Conservation (phyloP, 2,113 vertebrate genomes). For the Thunnus maccoyii region DNA sequence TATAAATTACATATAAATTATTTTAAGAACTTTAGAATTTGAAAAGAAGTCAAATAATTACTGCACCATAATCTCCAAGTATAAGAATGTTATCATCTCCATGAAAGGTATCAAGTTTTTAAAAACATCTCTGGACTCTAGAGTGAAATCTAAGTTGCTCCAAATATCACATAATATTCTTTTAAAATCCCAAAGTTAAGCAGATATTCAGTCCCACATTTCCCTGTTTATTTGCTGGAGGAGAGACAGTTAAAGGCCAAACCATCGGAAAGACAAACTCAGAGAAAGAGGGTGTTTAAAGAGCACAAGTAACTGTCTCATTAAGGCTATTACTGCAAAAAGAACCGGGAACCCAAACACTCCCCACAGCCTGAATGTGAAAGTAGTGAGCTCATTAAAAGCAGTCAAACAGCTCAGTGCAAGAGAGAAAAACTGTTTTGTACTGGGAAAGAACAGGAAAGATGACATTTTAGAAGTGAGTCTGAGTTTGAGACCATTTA, state of each 20-base stretch:
- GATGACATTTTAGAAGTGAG: slow-evolving; percentile 41
- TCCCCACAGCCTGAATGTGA: slow-evolving; percentile 32
- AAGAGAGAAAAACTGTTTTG: slow-evolving; percentile 17
- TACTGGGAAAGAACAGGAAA: not conserved
- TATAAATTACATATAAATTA: not conserved
- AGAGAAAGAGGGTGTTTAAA: slow-evolving; percentile 27
- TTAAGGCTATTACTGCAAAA: slow-evolving; percentile 56
- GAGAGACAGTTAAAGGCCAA: slow-evolving; percentile 6
- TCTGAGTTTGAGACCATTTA: slow-evolving; percentile 16
- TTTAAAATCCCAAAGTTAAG: not conserved
- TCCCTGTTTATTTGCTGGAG: slow-evolving; percentile 1
- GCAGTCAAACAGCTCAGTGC: slow-evolving; percentile 40
- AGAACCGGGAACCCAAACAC: slow-evolving; percentile 43
- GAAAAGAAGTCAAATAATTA: not conserved
- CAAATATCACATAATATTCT: slow-evolving; percentile 5
- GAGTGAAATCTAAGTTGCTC: not conserved
- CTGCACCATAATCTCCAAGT: not conserved
- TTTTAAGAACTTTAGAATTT: too few species aligned
- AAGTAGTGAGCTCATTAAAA: slow-evolving; percentile 65
- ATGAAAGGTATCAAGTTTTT: not conserved
- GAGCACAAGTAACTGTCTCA: slow-evolving; percentile 53
- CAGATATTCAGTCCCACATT: not conserved
- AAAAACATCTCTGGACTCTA: not conserved
- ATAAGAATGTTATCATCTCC: not conserved
- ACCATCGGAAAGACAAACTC: slow-evolving; percentile 20